Evolutionary conservation across 2,888 invertebrate genomes (phyloP), one percentile per base, ranked within the genome.

Genomic region (Pristionchus mayeri): DNA sequence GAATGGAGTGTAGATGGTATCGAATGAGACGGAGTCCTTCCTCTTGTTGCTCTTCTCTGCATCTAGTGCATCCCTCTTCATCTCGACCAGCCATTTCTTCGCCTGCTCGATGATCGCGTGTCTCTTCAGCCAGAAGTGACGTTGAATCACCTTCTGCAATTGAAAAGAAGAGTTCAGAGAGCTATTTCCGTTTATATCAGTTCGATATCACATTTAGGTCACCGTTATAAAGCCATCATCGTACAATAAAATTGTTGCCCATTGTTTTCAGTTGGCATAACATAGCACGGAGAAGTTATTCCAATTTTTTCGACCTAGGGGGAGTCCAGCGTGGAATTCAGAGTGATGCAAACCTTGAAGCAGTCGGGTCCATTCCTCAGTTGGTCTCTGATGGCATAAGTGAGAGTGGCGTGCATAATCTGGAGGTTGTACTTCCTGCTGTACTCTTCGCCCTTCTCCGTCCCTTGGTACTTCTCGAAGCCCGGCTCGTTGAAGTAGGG

Each of bases 401-500:
- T 88, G 79, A 93, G 83, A 7, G 93, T 93, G 27, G 93, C 93
- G 71, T 92, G 91, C 85, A 92, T 91, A 76, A 93, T 91, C 85
- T 92, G 91, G 11, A 90, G 86, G 85, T 93, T 93, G 88, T 93
- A 93, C 63, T 90, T 88, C 24, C 89, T 79, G 0, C 91, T 91
- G 85, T 89, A 90, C 9, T 91, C 91, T 44, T 90, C 89, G 24
- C 93, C 93, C 40, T 91, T 90, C 34, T 89, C 87, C 1, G 92
- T 90, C 52, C 91, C 91, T 76, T 90, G 89, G 75, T 91, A 89
- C 78, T 90, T 89, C 91, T 95, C 94, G 92, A 94, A 95, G 37
- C 95, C 95, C 34, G 95, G 95, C 92, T 95, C 95, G 92, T 95
- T 95, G 92, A 94, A 95, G 91, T 95, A 95, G 7, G 95, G 95